Evolutionary conservation across 1,140 invertebrate species (phyloP), one percentile per base, ranked within the genome.

Genomic region (Dryas iulia): DNA sequence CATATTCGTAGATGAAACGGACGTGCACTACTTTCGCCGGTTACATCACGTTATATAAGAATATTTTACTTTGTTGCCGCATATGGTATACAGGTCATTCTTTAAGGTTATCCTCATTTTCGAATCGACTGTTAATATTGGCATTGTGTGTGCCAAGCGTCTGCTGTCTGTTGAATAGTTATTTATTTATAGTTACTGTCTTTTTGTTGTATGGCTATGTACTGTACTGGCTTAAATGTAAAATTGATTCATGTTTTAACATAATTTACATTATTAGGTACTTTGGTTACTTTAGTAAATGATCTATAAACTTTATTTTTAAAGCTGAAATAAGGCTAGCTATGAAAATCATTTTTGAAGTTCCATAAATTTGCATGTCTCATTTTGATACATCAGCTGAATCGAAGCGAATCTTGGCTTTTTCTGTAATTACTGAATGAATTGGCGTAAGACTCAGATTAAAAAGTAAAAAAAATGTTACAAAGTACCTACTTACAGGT

Each of bases 1-100:
- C 26, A 58, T 69, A 63, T 69, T 62, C 11, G 54, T 63, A 68
- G 66, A 74, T 74, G 64, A 82, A 66, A 68, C 82, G 81, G 83
- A 84, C 69, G 30, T 79, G 76, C 67, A 79, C 74, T 70, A 79
- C 83, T 86, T 86, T 86, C 83, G 78, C 79, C 58, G 61, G 69
- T 85, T 83, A 81, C 80, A 76, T 75, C 23, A 71, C 30, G 58
- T 84, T 82, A 78, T 59, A 71, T 77, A 78, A 80, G 59, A 63
- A 39, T 56, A 62, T 62, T 66, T 57, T 61, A 66, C 53, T 56
- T 56, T 11, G 53, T 56, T 25, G 24, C 53, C 53, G 39, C 39
- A 21, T 47, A 47, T 10, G 39, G 39, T 47, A 47, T 47, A 21
- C 14, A 21, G 39, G 39, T 47, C 39, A 47, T 7, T 47, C 39